phyloP scores from a whole-genome alignment of 2,888 invertebrate genomes.

The Noctua janthe region DNA sequence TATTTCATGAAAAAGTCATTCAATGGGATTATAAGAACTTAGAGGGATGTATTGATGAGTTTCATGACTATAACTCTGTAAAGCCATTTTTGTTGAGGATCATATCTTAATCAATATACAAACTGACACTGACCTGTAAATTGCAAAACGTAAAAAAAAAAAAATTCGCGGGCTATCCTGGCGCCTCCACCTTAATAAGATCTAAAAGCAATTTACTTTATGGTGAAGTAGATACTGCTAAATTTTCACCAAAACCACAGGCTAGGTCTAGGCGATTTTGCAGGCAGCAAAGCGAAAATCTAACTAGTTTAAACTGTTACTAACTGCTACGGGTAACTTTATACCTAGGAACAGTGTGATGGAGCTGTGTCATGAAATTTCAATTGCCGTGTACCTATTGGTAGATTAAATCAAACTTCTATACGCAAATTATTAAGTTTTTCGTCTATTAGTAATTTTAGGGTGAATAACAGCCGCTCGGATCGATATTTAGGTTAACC shows the following conservation, averaged over 20 bases:
- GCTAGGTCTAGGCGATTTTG: slow-evolving; percentile 4
- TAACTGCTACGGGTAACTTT: slow-evolving; percentile 37
- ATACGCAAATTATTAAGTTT: slow-evolving; percentile 91
- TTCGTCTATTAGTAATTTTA: slow-evolving; percentile 92
- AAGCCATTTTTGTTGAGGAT: no score
- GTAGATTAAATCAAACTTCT: slow-evolving; percentile 88
- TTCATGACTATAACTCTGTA: no score
- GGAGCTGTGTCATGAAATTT: slow-evolving; percentile 6
- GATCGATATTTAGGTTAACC: no score
- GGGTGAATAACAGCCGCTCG: slow-evolving; percentile 84
- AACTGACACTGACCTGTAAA: no score
- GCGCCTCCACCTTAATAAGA: no score
- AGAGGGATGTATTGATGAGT: no score
- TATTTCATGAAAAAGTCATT: no score
- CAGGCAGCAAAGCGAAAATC: slow-evolving; percentile 24
- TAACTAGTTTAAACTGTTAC: slow-evolving; percentile 43
- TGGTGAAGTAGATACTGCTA: background rate
- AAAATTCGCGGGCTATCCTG: no score
- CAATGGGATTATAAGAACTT: no score
- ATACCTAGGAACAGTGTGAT: slow-evolving; percentile 8
- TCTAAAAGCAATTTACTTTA: background rate
- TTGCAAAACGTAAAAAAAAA: no score
- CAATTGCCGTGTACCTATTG: background rate
- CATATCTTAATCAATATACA: no score
- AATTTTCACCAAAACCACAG: slow-evolving; percentile 21